Percentiles rank a stretch among this genome's conserved stretches.
Conservation (phyloP, 2,113 vertebrate genomes). For the Plotosus lineatus region DNA sequence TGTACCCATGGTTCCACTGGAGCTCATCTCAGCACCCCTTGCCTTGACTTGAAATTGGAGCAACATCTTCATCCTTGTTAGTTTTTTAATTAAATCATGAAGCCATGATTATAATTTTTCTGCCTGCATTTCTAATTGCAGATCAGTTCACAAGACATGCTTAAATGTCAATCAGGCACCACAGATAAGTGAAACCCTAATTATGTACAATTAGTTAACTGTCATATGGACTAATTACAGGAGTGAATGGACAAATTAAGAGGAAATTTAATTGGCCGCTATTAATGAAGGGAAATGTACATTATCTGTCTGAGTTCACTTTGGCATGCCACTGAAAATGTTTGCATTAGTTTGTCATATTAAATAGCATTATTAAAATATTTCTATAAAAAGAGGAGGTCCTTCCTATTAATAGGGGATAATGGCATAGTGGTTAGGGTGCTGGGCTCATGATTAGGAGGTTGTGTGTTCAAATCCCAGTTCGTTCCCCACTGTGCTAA, state of each 20-base stretch:
- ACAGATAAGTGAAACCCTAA: constrained; percentile 60
- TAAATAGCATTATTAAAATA: not conserved
- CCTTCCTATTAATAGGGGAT: not conserved
- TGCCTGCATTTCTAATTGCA: constrained; percentile 61
- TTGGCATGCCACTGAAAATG: constrained; percentile 6
- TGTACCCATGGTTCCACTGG: not conserved
- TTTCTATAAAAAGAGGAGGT: not conserved
- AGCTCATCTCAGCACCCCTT: not conserved
- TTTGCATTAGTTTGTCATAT: constrained; percentile 8
- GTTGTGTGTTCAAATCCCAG: no score
- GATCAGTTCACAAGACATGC: constrained; percentile 57
- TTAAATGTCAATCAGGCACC: constrained; percentile 63
- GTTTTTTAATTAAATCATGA: constrained; percentile 56
- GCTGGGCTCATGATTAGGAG: no score
- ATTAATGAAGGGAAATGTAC: constrained; percentile 49
- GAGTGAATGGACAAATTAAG: constrained; percentile 60
- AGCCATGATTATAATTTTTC: constrained; percentile 40
- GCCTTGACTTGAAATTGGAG: constrained; percentile 17
- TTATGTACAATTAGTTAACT: constrained; percentile 66
- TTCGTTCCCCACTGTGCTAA: no score
- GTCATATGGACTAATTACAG: constrained; percentile 59
- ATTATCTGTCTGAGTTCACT: constrained; percentile 14
- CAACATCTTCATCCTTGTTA: constrained; percentile 42
- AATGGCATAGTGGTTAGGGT: no score
- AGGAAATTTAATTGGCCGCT: constrained; percentile 58